These are phyloP conservation scores for Psephotus haematonotus DNA, from an alignment of 2,113 vertebrate genomes.

Conservation along the genomic window DNA sequence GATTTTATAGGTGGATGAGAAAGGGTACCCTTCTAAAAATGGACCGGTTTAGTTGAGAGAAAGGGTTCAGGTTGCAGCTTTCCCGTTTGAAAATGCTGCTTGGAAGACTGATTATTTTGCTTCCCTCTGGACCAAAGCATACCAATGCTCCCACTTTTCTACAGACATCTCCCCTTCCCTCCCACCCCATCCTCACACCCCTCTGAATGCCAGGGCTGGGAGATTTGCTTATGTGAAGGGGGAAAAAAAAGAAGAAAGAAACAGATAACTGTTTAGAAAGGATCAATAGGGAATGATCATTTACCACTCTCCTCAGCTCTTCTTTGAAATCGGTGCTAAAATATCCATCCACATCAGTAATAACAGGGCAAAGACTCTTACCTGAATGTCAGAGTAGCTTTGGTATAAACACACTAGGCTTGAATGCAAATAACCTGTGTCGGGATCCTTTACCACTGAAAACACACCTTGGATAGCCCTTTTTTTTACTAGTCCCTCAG, in stretches of 20 bases:
- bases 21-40: not conserved
- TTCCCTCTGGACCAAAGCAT: constrained; percentile 4
- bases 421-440: not conserved
- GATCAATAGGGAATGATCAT: not conserved
- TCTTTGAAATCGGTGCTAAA: not conserved
- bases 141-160: not conserved
- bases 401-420: not conserved
- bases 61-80: not conserved
- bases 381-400: not conserved
- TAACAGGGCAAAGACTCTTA: not conserved
- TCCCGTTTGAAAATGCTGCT: not conserved
- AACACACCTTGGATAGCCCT: not conserved
- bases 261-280: not conserved
- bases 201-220: not conserved
- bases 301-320: not conserved
- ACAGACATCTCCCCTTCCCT: not conserved
- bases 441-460: not conserved
- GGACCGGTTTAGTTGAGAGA: not conserved
- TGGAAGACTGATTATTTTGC: not conserved
- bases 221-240: not conserved
- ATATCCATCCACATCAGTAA: not conserved
- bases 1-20: not conserved
- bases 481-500: not conserved
- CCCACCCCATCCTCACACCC: no score
- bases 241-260: not conserved